Conservation (phyloP, 2,888 invertebrate genomes). For the Cephus pygmeus region DNA sequence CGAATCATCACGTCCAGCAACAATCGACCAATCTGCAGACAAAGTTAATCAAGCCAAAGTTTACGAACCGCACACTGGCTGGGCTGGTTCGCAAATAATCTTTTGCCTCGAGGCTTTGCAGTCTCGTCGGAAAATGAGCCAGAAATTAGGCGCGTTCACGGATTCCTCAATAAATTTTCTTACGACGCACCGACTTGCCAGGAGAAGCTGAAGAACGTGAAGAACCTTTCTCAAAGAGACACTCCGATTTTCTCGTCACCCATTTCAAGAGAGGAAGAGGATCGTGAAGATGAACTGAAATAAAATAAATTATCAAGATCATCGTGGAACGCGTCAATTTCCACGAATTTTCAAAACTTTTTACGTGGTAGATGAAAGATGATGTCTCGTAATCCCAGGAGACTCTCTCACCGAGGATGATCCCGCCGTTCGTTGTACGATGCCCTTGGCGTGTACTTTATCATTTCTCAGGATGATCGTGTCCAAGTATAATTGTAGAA, state of each 20-base stretch:
- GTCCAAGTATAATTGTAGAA: no score
- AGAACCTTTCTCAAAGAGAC: neutral
- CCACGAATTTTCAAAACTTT: neutral
- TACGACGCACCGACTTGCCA: neutral
- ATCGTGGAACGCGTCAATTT: neutral
- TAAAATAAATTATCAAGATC: neutral
- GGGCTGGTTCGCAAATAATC: constrained; percentile 49
- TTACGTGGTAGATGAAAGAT: neutral
- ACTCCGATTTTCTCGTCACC: neutral
- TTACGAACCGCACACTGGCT: constrained; percentile 42
- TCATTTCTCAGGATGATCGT: neutral
- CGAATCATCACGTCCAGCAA: constrained; percentile 24
- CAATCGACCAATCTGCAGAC: constrained; percentile 19
- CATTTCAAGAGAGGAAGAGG: neutral
- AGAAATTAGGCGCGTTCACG: neutral
- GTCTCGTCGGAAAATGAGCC: constrained; percentile 39
- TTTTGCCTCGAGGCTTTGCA: constrained; percentile 38
- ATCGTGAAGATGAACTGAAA: neutral
- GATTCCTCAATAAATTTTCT: neutral
- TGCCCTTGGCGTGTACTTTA: neutral
- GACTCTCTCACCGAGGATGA: neutral
- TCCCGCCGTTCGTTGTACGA: neutral
- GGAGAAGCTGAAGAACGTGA: neutral
- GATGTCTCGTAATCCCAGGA: neutral
- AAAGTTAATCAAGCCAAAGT: constrained; percentile 37